Base-by-base conservation (phyloP, 2,797 vertebrate species). In the Sebastes hubbsi region DNA sequence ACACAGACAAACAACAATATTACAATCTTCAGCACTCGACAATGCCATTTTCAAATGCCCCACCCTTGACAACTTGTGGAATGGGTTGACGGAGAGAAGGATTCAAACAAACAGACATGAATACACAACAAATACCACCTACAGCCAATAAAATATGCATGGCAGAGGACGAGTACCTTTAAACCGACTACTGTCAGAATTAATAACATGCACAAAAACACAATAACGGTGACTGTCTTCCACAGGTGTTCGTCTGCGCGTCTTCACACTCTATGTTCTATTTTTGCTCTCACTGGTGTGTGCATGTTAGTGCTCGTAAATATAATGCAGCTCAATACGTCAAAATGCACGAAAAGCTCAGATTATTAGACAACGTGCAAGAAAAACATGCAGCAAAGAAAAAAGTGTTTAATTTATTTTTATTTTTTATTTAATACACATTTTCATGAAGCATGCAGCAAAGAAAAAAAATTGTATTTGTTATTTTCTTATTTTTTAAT, bases 61-160 rank as follows among this genome's bases (percentile, higher is more conserved):
- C 85, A 84, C 86, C 81, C 75, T 55, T 88, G 86, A 91, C 91
- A 92, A 94, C 92, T 91, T 93, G 90, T 89, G 84, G 92, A 94
- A 91, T 83, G 84, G 80, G 80, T 85, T 90, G 89, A 91, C 82
- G 81, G 83, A 82, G 78, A 8, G n/a, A 84, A 78, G 30, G 70
- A 87, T 89, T 93, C 85, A 89, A 90, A 91, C 82, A 92, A 89
- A 89, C 80, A 89, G 81, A 87, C 85, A 83, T 92, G 92, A 94
- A 93, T 82, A 92, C 87, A 86, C 85, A 87, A 92, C 90, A 92
- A 92, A 92, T 84, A 90, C 86, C 91, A 91, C 89, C 91, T 82
- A 87, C 87, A 83, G 87, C 80, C 86, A 83, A 93, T 94, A 89
- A 94, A 93, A 92, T 92, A 94, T 93, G 92, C 93, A 95, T 88